Percentiles rank a stretch among this genome's conserved stretches.
phyloP scores from a whole-genome alignment of 92 coral and sea anemone species.

The Metridium senile region DNA sequence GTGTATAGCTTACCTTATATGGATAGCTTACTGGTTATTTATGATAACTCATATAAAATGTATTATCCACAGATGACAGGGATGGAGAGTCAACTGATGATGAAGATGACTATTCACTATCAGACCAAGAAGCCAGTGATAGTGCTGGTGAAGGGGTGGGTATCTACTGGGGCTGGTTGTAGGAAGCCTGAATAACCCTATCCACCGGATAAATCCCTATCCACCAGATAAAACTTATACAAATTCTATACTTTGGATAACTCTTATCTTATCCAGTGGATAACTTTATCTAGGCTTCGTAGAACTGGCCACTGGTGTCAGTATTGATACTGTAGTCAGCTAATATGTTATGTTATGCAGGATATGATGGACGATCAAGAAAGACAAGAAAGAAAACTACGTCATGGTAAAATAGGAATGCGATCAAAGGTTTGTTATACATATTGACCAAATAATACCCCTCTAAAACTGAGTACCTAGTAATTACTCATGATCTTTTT shows the following conservation, averaged over 20 bases:
- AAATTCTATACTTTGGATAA: too few species aligned
- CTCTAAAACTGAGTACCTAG: too few species aligned
- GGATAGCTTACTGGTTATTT: too few species aligned
- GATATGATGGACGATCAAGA: conserved; percentile 63
- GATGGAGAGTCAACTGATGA: conserved; percentile 96
- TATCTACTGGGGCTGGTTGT: neutral
- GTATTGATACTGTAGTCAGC: too few species aligned
- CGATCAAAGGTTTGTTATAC: conserved; percentile 53
- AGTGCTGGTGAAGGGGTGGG: conserved; percentile 86
- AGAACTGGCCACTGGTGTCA: too few species aligned
- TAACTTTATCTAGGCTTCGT: neutral
- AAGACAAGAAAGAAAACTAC: conserved; percentile 54
- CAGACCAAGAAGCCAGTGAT: conserved; percentile 92
- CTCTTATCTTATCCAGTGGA: neutral
- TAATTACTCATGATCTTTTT: too few species aligned
- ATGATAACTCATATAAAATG: neutral
- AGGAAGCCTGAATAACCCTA: too few species aligned
- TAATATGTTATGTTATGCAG: conserved; percentile 31
- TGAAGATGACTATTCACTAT: conserved; percentile 90
- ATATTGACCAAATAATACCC: neutral
- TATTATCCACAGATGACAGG: conserved; percentile 49
- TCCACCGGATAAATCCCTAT: too few species aligned
- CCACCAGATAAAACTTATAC: too few species aligned
- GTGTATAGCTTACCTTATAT: too few species aligned
- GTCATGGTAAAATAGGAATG: conserved; percentile 80